Evolutionary conservation across 1,140 invertebrate species (phyloP).

Genomic region (Antheraea pernyi): DNA sequence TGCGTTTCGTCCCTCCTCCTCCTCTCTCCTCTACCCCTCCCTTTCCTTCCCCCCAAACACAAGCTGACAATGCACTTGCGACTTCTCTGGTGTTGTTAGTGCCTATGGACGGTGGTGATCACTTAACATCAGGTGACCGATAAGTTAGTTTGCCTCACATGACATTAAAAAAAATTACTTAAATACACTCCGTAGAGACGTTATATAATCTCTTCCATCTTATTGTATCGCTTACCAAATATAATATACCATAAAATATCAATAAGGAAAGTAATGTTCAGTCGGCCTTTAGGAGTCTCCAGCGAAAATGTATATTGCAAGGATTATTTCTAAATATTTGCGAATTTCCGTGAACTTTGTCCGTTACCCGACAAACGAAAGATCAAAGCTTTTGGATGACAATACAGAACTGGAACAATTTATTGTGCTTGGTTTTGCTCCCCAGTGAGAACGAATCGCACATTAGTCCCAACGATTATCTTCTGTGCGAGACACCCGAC

Average conservation of each 20-base stretch:
- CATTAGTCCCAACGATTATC: constrained; percentile 21
- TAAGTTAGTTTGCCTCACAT: too few relatives aligned
- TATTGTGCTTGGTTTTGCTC: constrained; percentile 14
- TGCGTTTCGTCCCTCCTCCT: too few relatives aligned
- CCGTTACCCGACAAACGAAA: background rate
- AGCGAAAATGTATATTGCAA: background rate
- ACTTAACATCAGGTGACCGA: too few relatives aligned
- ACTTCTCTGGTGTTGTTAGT: too few relatives aligned
- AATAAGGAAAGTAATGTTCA: background rate
- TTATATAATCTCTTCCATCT: background rate
- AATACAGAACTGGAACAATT: constrained; percentile 16
- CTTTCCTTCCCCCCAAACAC: too few relatives aligned
- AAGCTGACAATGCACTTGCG: too few relatives aligned
- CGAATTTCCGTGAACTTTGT: background rate
- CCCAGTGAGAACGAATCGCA: constrained; percentile 12
- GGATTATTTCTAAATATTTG: background rate
- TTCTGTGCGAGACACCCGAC: constrained; percentile 21
- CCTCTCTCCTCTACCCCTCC: too few relatives aligned
- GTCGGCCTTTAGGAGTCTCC: background rate
- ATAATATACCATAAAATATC: background rate
- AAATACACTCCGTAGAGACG: background rate
- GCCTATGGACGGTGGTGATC: too few relatives aligned
- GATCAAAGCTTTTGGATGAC: background rate
- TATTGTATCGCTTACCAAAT: background rate
- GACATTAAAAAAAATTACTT: background rate